A percentile compares a stretch with the other conserved stretches of the same genome.
phyloP scores from a whole-genome alignment of 1,140 invertebrate genomes.

The Pentalonia nigronervosa region DNA sequence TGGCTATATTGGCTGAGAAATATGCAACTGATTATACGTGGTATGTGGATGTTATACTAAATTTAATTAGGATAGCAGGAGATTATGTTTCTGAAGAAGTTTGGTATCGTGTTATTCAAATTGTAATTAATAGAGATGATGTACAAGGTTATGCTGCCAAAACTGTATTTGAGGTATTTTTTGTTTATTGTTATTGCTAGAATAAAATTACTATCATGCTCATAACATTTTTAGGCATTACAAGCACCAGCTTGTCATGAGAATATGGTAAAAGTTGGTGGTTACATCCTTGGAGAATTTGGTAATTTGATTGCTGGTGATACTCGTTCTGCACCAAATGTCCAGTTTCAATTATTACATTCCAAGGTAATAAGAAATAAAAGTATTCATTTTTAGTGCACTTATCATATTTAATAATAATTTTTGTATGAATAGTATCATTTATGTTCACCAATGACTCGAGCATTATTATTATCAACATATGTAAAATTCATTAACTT shows the following conservation, averaged over 20 bases:
- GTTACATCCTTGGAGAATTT: constrained; percentile 99
- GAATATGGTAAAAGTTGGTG: constrained; percentile 99
- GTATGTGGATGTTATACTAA: constrained; percentile 98
- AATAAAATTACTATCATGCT: background rate
- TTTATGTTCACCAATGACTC: constrained; percentile 94
- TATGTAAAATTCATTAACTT: constrained; percentile 99
- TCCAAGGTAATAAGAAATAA: constrained; percentile 75
- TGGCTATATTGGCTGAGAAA: constrained; percentile 99
- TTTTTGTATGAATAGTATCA: constrained; percentile 76
- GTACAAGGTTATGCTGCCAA: constrained; percentile 99
- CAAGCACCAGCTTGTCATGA: constrained; percentile 99
- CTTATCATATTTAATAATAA: constrained; percentile 3
- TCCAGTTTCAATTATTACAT: constrained; percentile 96
- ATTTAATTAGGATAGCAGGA: constrained; percentile 98
- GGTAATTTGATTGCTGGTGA: constrained; percentile 99
- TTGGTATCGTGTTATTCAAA: constrained; percentile 99
- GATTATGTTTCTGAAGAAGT: constrained; percentile 98
- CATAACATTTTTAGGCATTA: constrained; percentile 72
- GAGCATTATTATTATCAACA: constrained; percentile 94
- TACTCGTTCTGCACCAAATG: constrained; percentile 91
- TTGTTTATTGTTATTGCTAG: constrained; percentile 55
- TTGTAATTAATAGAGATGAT: constrained; percentile 99
- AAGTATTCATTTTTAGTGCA: background rate
- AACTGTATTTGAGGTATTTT: constrained; percentile 91
- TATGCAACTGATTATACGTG: constrained; percentile 99